Conservation (phyloP, 2,888 invertebrate genomes). For the Ceramica pisi region DNA sequence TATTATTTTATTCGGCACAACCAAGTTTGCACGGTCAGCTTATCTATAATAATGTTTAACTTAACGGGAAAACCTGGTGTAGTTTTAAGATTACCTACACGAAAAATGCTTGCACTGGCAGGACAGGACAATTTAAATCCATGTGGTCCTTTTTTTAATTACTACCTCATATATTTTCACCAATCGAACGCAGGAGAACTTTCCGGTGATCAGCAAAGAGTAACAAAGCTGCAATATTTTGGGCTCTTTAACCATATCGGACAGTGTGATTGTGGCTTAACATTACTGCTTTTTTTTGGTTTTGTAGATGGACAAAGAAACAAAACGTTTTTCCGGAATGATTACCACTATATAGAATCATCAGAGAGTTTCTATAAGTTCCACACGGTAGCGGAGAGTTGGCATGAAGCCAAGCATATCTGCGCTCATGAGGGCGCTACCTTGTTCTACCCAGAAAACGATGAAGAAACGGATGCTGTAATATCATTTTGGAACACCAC, state of each 20-base stretch:
- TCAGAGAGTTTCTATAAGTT: conserved; percentile 81
- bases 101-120: too few species aligned
- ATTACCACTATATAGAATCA: conserved; percentile 76
- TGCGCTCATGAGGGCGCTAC: conserved; percentile 79
- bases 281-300: neutral
- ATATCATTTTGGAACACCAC: conserved; percentile 71
- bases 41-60: too few species aligned
- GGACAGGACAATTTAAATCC: too few species aligned
- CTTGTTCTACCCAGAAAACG: conserved; percentile 79
- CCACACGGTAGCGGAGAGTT: conserved; percentile 73
- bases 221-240: neutral
- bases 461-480: conserved; percentile 72
- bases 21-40: too few species aligned
- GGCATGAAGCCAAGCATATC: conserved; percentile 75
- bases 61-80: too few species aligned
- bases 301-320: conserved; percentile 74
- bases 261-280: neutral
- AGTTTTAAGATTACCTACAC: too few species aligned
- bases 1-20: too few species aligned
- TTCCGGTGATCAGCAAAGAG: neutral
- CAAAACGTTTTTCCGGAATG: conserved; percentile 78
- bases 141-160: too few species aligned
- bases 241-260: neutral
- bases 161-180: neutral
- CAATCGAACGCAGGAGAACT: neutral